These are phyloP conservation scores for Gnathonemus echidnorhynchus DNA, from an alignment of 2,113 vertebrate genomes.

Conservation along the genomic window DNA sequence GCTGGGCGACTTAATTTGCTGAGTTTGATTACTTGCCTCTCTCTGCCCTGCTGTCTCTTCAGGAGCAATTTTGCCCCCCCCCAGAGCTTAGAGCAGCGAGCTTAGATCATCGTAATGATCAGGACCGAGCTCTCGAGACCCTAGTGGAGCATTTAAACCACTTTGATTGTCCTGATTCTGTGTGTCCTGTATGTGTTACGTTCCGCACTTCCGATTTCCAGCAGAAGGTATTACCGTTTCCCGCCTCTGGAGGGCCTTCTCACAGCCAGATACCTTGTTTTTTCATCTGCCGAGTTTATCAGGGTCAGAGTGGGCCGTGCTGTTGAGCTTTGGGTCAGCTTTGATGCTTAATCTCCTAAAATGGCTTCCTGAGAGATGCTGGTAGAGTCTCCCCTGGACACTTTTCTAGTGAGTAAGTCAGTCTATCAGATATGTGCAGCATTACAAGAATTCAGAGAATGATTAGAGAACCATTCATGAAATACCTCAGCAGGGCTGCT, in stretches of 20 bases:
- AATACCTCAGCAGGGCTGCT: neutral
- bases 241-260: neutral
- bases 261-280: neutral
- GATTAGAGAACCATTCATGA: neutral
- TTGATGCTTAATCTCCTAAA: neutral
- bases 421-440: neutral
- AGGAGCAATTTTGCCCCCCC: neutral
- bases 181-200: neutral
- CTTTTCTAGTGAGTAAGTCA: neutral
- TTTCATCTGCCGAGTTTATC: neutral
- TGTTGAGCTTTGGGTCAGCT: neutral
- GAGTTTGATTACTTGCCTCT: conserved; percentile 29
- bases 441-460: neutral
- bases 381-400: neutral
- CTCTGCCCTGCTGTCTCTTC: conserved; percentile 7
- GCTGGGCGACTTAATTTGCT: conserved; percentile 25
- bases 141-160: neutral
- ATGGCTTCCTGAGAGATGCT: neutral
- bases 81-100: no score
- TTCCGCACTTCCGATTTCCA: neutral
- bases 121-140: neutral
- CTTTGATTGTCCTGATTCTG: neutral
- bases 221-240: neutral
- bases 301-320: neutral
- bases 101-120: neutral